phyloP scores from a whole-genome alignment of 2,888 invertebrate genomes.

The Clostera curtula region DNA sequence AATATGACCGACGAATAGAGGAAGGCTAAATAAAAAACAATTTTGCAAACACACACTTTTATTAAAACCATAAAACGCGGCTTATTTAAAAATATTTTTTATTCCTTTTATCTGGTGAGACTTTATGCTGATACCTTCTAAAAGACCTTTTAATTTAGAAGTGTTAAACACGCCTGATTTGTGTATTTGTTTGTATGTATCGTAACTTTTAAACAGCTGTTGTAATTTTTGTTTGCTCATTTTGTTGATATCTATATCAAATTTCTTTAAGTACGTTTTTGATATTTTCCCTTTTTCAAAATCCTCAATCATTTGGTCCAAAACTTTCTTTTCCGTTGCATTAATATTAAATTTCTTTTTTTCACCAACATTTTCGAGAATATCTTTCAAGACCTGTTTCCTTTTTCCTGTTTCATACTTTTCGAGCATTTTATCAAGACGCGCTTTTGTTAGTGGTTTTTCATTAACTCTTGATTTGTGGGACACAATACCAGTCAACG shows the following conservation, averaged over 20 bases:
- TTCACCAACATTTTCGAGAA: constrained; percentile 8
- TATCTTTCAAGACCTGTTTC: constrained; percentile 8
- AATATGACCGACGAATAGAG: too few species aligned
- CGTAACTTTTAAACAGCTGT: constrained; percentile 9
- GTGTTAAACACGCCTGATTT: constrained; percentile 10
- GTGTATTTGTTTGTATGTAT: constrained; percentile 4
- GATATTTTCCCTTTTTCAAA: constrained; percentile 9
- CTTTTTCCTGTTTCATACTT: constrained; percentile 20
- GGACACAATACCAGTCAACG: constrained; percentile 21
- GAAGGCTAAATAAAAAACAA: too few species aligned
- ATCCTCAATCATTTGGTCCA: constrained; percentile 8
- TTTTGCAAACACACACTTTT: too few species aligned
- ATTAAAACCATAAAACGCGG: too few species aligned
- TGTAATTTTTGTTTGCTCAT: constrained; percentile 11
- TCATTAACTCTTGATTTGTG: constrained; percentile 19
- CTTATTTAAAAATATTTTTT: too few species aligned
- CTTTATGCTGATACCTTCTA: too few species aligned
- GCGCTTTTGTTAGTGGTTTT: constrained; percentile 21
- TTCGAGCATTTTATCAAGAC: constrained; percentile 20
- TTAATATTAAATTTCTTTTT: constrained; percentile 11
- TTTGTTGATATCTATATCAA: constrained; percentile 11
- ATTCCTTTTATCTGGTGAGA: too few species aligned
- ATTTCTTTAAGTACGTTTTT: constrained; percentile 3
- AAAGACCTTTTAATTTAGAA: constrained; percentile 10
- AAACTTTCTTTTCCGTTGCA: constrained; percentile 1